Conservation (phyloP, 2,797 vertebrate species). For the Lutjanus argentimaculatus region DNA sequence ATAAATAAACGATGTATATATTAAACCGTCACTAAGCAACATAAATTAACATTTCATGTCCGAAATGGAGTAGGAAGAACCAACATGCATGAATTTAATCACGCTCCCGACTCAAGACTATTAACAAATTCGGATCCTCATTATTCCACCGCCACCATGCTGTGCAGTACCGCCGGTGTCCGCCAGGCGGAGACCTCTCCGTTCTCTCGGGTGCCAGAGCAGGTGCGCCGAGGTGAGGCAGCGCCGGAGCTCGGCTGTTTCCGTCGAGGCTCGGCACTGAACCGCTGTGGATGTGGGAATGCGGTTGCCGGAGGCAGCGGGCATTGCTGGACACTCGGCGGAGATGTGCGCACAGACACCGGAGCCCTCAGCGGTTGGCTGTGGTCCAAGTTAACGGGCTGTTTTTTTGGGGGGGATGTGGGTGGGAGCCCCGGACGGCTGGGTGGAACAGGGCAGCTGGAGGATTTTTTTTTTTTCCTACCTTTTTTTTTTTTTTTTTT, state of each 20-base stretch:
- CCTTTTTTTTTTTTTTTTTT: constrained; percentile 15
- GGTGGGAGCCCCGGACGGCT: constrained; percentile 37
- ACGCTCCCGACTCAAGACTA: too few relatives aligned
- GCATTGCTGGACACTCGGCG: constrained; percentile 73
- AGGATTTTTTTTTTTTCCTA: not conserved
- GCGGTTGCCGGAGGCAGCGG: constrained; percentile 77
- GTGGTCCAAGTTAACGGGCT: constrained; percentile 64
- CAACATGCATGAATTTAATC: too few relatives aligned
- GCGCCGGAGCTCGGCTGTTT: constrained; percentile 72
- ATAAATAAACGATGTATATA: too few relatives aligned
- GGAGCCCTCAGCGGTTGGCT: constrained; percentile 52
- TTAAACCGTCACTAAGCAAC: too few relatives aligned
- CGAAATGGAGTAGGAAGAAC: too few relatives aligned
- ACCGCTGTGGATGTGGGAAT: constrained; percentile 77
- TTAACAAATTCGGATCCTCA: not conserved
- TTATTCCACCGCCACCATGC: not conserved
- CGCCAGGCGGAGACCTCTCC: constrained; percentile 54
- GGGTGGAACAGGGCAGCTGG: constrained; percentile 38
- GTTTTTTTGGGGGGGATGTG: constrained; percentile 44
- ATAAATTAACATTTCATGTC: too few relatives aligned
- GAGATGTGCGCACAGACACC: constrained; percentile 65
- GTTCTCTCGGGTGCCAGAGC: constrained; percentile 40
- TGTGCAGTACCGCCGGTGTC: constrained; percentile 22
- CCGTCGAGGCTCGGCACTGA: constrained; percentile 70
- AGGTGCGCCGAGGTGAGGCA: constrained; percentile 74